Evolutionary conservation across 30 jellyfish, hydroid and myxozoan species (phyloP).

Genomic region (Pseudorhiza aurosa): DNA sequence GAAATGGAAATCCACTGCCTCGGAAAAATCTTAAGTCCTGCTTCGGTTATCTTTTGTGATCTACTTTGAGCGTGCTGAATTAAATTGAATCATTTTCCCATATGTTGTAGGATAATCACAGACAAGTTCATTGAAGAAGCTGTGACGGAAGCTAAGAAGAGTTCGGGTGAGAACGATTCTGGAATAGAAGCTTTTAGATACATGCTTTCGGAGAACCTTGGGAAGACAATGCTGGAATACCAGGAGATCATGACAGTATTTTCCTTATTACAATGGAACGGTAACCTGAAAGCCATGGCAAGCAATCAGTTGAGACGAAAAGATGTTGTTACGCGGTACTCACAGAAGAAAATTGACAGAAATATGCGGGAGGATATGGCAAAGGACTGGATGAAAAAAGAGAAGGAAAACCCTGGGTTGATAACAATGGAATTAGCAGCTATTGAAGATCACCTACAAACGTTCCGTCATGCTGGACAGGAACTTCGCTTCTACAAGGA

Average conservation of each 20-base stretch:
- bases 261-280: conserved; percentile 73
- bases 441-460: conserved; percentile 49
- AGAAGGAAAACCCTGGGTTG: conserved; percentile 16
- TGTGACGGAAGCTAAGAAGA: conserved; percentile 58
- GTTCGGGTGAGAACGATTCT: conserved; percentile 15
- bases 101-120: conserved; percentile 62
- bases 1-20: too few relatives aligned
- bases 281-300: conserved; percentile 25
- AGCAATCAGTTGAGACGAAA: conserved; percentile 25
- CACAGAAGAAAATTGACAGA: conserved; percentile 33
- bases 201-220: conserved; percentile 69
- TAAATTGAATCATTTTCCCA: too few relatives aligned
- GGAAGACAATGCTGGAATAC: conserved; percentile 78
- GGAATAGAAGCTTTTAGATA: conserved; percentile 71
- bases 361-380: conserved; percentile 50
- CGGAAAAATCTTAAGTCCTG: too few relatives aligned
- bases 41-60: too few relatives aligned
- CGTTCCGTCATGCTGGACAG: conserved; percentile 69
- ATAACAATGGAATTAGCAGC: conserved; percentile 20
- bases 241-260: conserved; percentile 75
- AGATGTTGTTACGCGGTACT: conserved; percentile 51
- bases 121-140: conserved; percentile 72
- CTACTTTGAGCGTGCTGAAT: too few relatives aligned
- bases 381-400: conserved; percentile 51
- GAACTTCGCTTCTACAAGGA: conserved; percentile 74